Evolutionary conservation across 2,797 vertebrate species (phyloP), one percentile per base, ranked within the genome.

Genomic region (Centroberyx gerrardi): DNA sequence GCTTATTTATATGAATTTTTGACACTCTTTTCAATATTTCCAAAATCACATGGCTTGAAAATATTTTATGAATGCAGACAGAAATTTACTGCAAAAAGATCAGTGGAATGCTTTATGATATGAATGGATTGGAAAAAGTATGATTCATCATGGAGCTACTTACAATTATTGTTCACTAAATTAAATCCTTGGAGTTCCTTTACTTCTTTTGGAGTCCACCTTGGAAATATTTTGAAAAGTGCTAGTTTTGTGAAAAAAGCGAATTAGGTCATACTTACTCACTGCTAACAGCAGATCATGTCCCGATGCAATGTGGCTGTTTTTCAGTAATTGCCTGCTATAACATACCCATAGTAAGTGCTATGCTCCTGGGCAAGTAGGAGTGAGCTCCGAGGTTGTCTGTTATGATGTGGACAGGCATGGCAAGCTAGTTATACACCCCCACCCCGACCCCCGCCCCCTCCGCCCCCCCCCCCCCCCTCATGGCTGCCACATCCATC

Each of bases 401-500:
- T 84, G 65, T 76, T 82, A 40, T 61, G 68, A 87, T 85, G 61
- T 10, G 7, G 59, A 76, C 77, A 70, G 69, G 66, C 36, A 27
- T 42, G 42, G 80, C 68, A 72, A 76, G 76, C 74, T 74, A 82
- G 72, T 89, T 87, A 72, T 22, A 22, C 22, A 22, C 22, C 22
- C 22, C 22, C 22, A 22, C 22, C 22, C 22, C 22, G 8, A 0
- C 33, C 33, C 33, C 5, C 33, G 6, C 38, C 72, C 81, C 66
- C 65, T 82, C 38, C 81, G 6, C 4, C 33, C 33, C 33, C 5
- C 33, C 5, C 38, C 72, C 81, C 66, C 65, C 83, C 38, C 81
- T 84, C 88, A 85, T 82, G 73, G 74, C 82, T 78, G 86, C 81
- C 85, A 80, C 90, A 94, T 94, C 87, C 87, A 90, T 95, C 94